Evolutionary conservation across 2,797 vertebrate genomes (phyloP).

Genomic region (Selene dorsalis): DNA sequence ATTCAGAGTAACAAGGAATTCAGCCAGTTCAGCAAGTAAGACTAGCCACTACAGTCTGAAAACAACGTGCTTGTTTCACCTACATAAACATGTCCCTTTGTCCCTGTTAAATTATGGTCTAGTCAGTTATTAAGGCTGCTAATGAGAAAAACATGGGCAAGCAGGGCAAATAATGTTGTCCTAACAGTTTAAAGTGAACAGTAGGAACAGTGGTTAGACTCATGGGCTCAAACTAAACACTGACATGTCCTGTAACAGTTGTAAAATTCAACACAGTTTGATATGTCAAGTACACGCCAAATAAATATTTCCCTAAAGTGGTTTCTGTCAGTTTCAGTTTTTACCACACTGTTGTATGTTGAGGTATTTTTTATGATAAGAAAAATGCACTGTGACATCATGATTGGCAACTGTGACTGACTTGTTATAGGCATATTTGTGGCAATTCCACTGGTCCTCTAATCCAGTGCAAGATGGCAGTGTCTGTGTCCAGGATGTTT

Average conservation of each 20-base stretch:
- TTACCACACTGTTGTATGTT: too few species aligned
- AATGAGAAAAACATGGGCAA: not conserved
- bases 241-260: not conserved
- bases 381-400: too few species aligned
- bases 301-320: too few species aligned
- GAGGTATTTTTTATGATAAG: too few species aligned
- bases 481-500: too few species aligned
- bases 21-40: slow-evolving; percentile 54
- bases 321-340: too few species aligned
- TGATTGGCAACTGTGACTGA: too few species aligned
- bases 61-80: not conserved
- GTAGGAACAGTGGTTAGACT: not conserved
- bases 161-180: not conserved
- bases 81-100: slow-evolving; percentile 37
- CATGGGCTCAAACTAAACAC: not conserved
- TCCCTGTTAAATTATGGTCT: not conserved
- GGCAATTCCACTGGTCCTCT: too few species aligned
- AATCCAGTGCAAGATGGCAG: too few species aligned
- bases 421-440: too few species aligned
- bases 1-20: slow-evolving; percentile 25
- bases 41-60: slow-evolving; percentile 17
- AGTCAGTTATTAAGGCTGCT: not conserved
- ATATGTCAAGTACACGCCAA: too few species aligned
- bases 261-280: too few species aligned
- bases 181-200: not conserved